Percentiles rank a stretch among this genome's conserved stretches.
These are phyloP conservation scores for Agapornis roseicollis DNA, from an alignment of 2,113 vertebrate species.

Conservation along the genomic window DNA sequence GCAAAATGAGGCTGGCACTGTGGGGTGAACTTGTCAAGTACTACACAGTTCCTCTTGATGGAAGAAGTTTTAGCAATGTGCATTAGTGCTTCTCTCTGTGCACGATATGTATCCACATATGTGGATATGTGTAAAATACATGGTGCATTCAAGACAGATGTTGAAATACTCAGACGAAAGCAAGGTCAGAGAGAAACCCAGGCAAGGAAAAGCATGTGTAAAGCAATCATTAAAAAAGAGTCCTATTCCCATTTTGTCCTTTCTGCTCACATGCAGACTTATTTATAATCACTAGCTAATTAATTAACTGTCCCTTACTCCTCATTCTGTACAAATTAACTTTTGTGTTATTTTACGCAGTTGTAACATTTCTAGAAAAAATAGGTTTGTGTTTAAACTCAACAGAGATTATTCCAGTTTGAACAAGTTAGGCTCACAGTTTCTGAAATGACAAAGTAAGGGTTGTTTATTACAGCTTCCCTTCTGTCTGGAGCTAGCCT, in stretches of 20 bases:
- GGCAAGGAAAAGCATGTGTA: background rate
- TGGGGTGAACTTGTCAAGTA: slow-evolving; percentile 13
- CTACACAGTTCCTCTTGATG: background rate
- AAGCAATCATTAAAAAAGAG: background rate
- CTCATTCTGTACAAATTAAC: background rate
- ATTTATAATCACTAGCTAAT: background rate
- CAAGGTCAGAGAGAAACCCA: background rate
- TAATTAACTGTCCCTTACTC: background rate
- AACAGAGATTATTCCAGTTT: background rate
- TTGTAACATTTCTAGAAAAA: background rate
- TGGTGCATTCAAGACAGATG: background rate
- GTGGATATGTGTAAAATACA: background rate
- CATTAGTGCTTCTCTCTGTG: background rate
- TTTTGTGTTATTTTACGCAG: background rate
- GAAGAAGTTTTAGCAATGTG: background rate
- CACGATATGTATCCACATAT: background rate
- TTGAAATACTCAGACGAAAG: background rate
- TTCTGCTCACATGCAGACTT: background rate
- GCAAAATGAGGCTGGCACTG: background rate
- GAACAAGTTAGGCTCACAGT: background rate
- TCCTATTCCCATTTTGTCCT: background rate
- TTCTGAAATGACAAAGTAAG: background rate
- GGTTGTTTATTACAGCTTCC: background rate
- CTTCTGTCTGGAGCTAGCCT: background rate
- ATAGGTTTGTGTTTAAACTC: background rate